Base-by-base conservation (phyloP, 1,140 invertebrate genomes). In the Neotoxoptera formosana region DNA sequence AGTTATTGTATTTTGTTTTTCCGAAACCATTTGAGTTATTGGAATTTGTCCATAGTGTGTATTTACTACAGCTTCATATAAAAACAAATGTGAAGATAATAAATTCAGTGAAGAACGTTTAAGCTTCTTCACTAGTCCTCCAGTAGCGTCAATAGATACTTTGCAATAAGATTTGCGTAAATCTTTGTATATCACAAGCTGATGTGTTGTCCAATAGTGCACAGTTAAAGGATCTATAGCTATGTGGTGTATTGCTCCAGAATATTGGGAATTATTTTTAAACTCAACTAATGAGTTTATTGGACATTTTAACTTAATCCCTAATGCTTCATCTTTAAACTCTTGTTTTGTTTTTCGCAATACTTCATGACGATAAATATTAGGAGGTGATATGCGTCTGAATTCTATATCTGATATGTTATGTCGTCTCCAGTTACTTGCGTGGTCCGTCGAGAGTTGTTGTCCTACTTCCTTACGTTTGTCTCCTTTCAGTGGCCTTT, bases 311-410 rank as follows among this genome's bases (percentile, higher is more conserved):
- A 36, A 23, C 34, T 36, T 41, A 23, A 36, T 83, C 34, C 81
- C 81, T 83, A 83, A 88, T 25, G 14, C 47, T 88, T 88, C 47
- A 34, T 88, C 47, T 88, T 88, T 88, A 30, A n/a, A 30, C 7
- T 88, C 45, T 48, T 88, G 86, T 48, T 88, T 88, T 9, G 45
- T 34, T 88, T 88, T 88, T n/a, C 86, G 86, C 45, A 88, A n/a
- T 14, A 48, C 86, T n/a, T 89, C 48, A 45, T 45, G 23, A 45
- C 41, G 41, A 45, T 84, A 84, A 6, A 84, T 7, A 84, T 84
- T 84, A 25, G 83, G 83, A 45, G 83, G 83, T n/a, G 83, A 84
- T 25, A 84, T 25, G 8, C 23, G 21, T 45, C 83, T 41, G 4
- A 84, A 84, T 30, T 84, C 41, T 3, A 84, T 45, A 30, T 84